phyloP scores from a whole-genome alignment of 2,888 invertebrate species.

The Vanessa cardui region DNA sequence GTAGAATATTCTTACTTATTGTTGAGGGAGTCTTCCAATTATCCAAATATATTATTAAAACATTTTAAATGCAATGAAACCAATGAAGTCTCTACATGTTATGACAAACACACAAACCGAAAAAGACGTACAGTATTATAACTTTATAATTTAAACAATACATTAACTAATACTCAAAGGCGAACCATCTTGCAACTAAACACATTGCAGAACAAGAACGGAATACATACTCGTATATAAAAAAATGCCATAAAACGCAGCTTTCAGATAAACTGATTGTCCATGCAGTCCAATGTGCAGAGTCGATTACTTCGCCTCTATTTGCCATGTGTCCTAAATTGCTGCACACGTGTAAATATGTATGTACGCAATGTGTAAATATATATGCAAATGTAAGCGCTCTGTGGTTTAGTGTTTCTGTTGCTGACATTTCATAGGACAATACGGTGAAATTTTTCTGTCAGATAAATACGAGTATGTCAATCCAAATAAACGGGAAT shows the following conservation, averaged over 20 bases:
- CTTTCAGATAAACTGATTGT: conserved; percentile 13
- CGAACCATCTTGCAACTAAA: too few relatives aligned
- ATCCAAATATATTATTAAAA: too few relatives aligned
- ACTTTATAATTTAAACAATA: too few relatives aligned
- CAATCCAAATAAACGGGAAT: conserved; percentile 7
- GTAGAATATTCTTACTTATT: too few relatives aligned
- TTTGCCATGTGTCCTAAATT: conserved; percentile 24
- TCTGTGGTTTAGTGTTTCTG: conserved; percentile 23
- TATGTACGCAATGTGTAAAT: conserved; percentile 19
- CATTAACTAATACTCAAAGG: too few relatives aligned
- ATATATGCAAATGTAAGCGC: conserved; percentile 27
- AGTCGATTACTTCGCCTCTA: conserved; percentile 15
- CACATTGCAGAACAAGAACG: neutral
- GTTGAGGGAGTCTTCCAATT: too few relatives aligned
- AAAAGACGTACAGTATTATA: too few relatives aligned
- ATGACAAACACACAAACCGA: too few relatives aligned
- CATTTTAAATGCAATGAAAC: too few relatives aligned
- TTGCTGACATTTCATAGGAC: conserved; percentile 25
- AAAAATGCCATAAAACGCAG: conserved; percentile 18
- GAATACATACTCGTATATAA: neutral
- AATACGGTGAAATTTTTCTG: neutral
- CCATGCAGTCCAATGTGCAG: conserved; percentile 10
- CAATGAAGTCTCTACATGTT: too few relatives aligned
- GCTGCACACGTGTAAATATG: conserved; percentile 20
- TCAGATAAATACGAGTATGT: conserved; percentile 13